Conservation (phyloP, 2,797 vertebrate genomes). For the Anas flavirostris region DNA sequence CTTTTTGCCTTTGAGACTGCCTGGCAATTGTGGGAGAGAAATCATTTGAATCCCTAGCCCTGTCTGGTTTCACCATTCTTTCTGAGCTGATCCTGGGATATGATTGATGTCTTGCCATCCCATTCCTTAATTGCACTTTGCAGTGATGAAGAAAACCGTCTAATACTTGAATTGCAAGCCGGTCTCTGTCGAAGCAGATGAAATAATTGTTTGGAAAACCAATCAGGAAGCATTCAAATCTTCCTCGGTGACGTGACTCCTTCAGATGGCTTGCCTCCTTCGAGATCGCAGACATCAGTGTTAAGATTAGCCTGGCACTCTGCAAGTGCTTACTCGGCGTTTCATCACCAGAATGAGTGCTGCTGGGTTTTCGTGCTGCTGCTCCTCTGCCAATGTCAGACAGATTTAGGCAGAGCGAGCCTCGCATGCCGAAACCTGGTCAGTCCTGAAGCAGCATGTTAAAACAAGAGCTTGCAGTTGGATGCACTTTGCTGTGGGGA, state of each 20-base stretch:
- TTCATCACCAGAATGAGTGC: background rate
- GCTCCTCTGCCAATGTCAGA: background rate
- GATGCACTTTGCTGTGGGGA: background rate
- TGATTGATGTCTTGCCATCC: conserved; percentile 1
- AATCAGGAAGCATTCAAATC: conserved; percentile 46
- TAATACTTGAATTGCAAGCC: background rate
- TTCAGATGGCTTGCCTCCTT: conserved; percentile 6
- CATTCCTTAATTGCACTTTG: conserved; percentile 29
- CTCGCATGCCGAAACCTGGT: background rate
- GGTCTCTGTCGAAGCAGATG: background rate
- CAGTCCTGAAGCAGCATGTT: background rate
- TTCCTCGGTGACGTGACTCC: background rate
- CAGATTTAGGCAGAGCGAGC: background rate
- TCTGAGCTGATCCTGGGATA: background rate
- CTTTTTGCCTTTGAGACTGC: background rate
- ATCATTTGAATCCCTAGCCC: background rate
- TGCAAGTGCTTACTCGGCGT: background rate
- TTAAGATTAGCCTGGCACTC: background rate
- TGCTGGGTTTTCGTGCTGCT: background rate
- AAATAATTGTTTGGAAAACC: conserved; percentile 36
- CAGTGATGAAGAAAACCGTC: background rate
- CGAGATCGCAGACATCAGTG: background rate
- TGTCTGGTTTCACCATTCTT: background rate
- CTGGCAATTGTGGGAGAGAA: background rate
- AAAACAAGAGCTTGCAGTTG: background rate